phyloP scores from a whole-genome alignment of 1,140 invertebrate genomes.

The Drosophila pseudoananassae region DNA sequence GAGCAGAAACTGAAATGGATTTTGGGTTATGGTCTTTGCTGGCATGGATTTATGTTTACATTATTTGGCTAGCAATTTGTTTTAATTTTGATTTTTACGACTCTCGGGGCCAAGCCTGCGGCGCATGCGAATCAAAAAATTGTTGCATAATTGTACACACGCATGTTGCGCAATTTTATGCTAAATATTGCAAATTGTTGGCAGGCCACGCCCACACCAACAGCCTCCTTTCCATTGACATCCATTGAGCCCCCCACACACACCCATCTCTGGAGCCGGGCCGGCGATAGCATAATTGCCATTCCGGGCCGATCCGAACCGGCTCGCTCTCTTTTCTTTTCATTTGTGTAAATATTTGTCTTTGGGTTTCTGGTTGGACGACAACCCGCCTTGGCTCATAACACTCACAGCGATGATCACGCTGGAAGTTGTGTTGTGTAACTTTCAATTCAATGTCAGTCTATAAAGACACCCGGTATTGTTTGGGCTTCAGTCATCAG shows the following conservation, averaged over 20 bases:
- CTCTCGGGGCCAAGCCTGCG: constrained; percentile 38
- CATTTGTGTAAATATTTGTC: constrained; percentile 66
- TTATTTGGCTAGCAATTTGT: constrained; percentile 68
- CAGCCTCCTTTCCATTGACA: not conserved
- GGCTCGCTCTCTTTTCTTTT: constrained; percentile 51
- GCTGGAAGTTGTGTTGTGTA: constrained; percentile 54
- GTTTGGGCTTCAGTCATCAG: constrained; percentile 45
- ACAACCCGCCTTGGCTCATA: constrained; percentile 24
- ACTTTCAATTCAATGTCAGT: constrained; percentile 81
- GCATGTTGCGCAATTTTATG: constrained; percentile 80
- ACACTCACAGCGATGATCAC: constrained; percentile 26
- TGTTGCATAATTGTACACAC: constrained; percentile 74
- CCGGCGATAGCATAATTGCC: constrained; percentile 60
- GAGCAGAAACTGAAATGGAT: constrained; percentile 38
- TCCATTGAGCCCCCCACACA: too few relatives aligned
- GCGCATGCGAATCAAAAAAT: constrained; percentile 42
- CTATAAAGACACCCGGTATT: constrained; percentile 17
- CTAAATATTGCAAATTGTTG: constrained; percentile 78
- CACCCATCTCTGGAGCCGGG: not conserved
- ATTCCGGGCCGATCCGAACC: constrained; percentile 67
- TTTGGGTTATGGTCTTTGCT: constrained; percentile 13
- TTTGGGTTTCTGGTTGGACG: constrained; percentile 59
- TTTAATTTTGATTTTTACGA: constrained; percentile 67
- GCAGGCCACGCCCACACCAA: constrained; percentile 60
- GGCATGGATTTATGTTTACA: constrained; percentile 34